Conservation (phyloP, 2,797 vertebrate species). For the Ctenochaetus hawaiiensis region DNA sequence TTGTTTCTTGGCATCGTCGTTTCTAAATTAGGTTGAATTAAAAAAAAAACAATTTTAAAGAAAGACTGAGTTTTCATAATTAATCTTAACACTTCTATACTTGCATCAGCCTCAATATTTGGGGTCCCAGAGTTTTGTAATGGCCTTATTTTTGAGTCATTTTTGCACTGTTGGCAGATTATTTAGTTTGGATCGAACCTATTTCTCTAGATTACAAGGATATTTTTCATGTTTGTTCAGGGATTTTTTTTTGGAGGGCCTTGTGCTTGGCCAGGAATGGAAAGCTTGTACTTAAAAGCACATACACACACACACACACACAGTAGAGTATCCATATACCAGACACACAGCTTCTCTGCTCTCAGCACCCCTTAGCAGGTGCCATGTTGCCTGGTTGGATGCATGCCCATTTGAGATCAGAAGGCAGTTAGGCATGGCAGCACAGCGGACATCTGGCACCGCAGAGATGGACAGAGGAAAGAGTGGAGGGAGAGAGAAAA, state of each 20-base stretch:
- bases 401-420: conserved; percentile 25
- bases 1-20: not conserved
- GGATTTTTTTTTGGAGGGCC: too few relatives aligned
- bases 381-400: conserved; percentile 37
- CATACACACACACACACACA: not conserved
- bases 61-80: too few relatives aligned
- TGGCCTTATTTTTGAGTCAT: too few relatives aligned
- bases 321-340: not conserved
- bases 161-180: too few relatives aligned
- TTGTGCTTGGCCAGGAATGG: not conserved
- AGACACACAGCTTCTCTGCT: conserved; percentile 1
- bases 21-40: not conserved
- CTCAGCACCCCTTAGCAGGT: conserved; percentile 33
- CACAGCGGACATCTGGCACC: conserved; percentile 24
- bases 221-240: not conserved
- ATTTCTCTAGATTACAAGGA: not conserved
- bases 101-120: not conserved
- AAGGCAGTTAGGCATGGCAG: conserved; percentile 30
- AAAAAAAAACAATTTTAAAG: not conserved
- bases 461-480: conserved; percentile 11
- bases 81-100: not conserved
- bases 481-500: not conserved
- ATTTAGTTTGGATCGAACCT: not conserved
- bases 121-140: not conserved
- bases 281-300: conserved; percentile 2